A percentile compares a stretch with the other conserved stretches of the same genome.
phyloP scores from a whole-genome alignment of 2,888 invertebrate species.

The Xanthorhoe spadicearia region DNA sequence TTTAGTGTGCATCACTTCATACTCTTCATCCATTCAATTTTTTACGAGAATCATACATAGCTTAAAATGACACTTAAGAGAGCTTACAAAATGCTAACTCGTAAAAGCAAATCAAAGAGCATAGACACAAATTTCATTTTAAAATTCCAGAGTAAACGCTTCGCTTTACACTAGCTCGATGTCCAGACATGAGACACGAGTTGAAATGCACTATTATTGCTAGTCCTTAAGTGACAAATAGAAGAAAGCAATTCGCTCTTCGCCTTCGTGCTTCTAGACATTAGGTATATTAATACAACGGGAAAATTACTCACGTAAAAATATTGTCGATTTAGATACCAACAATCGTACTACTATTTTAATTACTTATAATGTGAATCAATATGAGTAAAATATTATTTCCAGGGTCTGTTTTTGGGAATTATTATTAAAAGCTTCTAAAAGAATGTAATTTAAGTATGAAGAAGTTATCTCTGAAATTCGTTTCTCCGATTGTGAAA shows the following conservation, averaged over 20 bases:
- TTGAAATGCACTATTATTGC: conserved; percentile 47
- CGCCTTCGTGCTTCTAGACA: conserved; percentile 17
- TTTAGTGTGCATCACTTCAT: no score
- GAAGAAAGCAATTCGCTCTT: conserved; percentile 32
- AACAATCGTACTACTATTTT: conserved; percentile 31
- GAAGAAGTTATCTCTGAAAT: no score
- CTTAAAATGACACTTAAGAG: not conserved
- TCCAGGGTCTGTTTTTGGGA: no score
- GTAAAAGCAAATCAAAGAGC: not conserved
- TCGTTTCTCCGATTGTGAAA: no score
- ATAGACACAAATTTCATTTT: not conserved
- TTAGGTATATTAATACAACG: no score
- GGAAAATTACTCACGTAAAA: no score
- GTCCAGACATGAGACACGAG: conserved; percentile 50
- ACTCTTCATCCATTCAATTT: no score
- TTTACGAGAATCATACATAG: no score
- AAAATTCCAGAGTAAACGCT: conserved; percentile 1
- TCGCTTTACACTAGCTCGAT: conserved; percentile 33
- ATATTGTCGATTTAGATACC: no score
- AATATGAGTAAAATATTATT: not conserved
- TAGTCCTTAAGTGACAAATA: conserved; percentile 37
- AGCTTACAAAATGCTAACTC: not conserved
- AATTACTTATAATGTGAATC: conserved; percentile 29
- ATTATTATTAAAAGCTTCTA: no score
- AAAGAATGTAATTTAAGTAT: no score